Percentiles rank a stretch among this genome's conserved stretches.
Conservation (phyloP, 1,140 invertebrate species). For the Alviniconcha marisindica region DNA sequence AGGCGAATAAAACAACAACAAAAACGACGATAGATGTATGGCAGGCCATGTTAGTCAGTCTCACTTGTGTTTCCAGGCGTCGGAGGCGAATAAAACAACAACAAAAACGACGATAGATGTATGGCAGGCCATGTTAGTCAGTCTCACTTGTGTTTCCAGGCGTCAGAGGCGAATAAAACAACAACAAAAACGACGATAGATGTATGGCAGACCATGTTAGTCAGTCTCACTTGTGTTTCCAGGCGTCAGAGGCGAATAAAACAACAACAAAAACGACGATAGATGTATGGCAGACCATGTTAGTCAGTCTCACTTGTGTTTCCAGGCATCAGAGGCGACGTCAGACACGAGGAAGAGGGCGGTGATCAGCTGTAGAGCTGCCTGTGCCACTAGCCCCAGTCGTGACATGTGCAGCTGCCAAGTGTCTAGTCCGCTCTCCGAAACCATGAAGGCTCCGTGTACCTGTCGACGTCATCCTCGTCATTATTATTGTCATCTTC, state of each 20-base stretch:
- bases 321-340: conserved; percentile 94
- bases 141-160: too few relatives aligned
- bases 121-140: too few relatives aligned
- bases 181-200: too few relatives aligned
- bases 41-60: too few relatives aligned
- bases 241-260: conserved; percentile 91
- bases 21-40: too few relatives aligned
- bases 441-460: conserved; percentile 80
- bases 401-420: conserved; percentile 95
- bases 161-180: too few relatives aligned
- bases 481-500: neutral
- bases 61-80: too few relatives aligned
- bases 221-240: conserved; percentile 90
- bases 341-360: conserved; percentile 93
- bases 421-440: conserved; percentile 78
- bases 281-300: neutral
- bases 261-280: too few relatives aligned
- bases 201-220: neutral
- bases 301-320: conserved; percentile 84
- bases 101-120: too few relatives aligned
- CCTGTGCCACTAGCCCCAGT: conserved; percentile 91
- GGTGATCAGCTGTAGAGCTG: conserved; percentile 89
- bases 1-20: conserved; percentile 91
- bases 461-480: conserved; percentile 74
- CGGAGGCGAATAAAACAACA: too few relatives aligned